These are phyloP conservation scores for Scleropages formosus DNA, from an alignment of 2,797 vertebrate species.

Conservation along the genomic window DNA sequence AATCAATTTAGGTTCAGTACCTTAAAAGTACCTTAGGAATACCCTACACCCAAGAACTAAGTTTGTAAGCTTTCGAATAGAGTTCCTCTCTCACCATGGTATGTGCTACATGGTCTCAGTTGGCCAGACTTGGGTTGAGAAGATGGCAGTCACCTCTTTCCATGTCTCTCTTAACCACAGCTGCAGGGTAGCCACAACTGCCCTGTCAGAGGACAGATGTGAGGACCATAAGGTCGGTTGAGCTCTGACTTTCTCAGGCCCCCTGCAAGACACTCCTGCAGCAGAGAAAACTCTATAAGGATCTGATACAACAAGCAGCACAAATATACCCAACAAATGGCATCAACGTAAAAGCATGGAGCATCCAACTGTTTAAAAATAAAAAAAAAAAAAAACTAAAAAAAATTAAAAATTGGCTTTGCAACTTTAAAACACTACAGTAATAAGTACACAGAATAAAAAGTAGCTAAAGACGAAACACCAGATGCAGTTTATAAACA, in stretches of 20 bases:
- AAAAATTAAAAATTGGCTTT: constrained; percentile 50
- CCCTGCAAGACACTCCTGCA: background rate
- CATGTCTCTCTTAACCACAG: too few species aligned
- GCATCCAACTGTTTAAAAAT: background rate
- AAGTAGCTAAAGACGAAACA: constrained; percentile 47
- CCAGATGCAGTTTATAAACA: constrained; percentile 52
- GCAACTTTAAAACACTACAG: constrained; percentile 53
- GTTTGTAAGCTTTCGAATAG: too few species aligned
- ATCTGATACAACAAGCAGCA: constrained; percentile 12
- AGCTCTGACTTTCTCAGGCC: background rate
- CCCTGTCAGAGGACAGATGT: background rate
- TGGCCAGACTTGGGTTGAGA: too few species aligned
- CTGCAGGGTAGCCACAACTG: background rate
- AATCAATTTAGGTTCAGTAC: too few species aligned
- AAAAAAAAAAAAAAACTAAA: constrained; percentile 34
- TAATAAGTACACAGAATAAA: constrained; percentile 41
- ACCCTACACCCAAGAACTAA: too few species aligned
- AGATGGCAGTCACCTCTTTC: too few species aligned
- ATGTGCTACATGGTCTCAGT: too few species aligned
- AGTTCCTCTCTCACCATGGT: too few species aligned
- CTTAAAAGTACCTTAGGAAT: too few species aligned
- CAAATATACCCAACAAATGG: constrained; percentile 15
- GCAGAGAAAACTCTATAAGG: background rate
- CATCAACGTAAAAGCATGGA: constrained; percentile 22
- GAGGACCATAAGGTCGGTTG: background rate